phyloP scores from a whole-genome alignment of 2,113 vertebrate genomes.

The Nyctibius bracteatus region DNA sequence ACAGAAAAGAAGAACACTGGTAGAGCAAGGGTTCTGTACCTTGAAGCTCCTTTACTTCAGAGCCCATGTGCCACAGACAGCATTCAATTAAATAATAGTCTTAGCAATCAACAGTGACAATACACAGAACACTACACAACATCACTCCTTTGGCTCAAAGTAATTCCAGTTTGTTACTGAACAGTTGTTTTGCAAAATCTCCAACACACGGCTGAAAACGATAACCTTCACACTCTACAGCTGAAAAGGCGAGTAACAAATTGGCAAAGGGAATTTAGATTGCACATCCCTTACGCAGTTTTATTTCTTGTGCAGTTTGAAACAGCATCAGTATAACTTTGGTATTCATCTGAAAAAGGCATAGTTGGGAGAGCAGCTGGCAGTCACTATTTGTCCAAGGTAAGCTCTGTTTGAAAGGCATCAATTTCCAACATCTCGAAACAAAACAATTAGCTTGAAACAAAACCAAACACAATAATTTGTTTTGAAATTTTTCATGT shows the following conservation, averaged over 20 bases:
- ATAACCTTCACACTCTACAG: background rate
- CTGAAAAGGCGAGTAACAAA: background rate
- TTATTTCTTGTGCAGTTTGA: conserved; percentile 3
- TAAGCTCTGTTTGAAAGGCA: background rate
- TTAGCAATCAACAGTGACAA: background rate
- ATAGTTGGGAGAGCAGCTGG: background rate
- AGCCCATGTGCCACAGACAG: background rate
- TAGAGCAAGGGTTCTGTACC: background rate
- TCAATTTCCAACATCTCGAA: background rate
- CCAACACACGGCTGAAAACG: background rate
- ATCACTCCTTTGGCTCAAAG: conserved; percentile 5
- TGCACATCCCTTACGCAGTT: conserved; percentile 11
- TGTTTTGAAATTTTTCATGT: background rate
- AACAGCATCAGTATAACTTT: conserved; percentile 19
- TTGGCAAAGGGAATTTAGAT: background rate
- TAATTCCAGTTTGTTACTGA: background rate
- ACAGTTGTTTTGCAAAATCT: background rate
- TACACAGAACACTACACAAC: background rate
- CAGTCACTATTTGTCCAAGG: background rate
- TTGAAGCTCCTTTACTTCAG: conserved; percentile 1
- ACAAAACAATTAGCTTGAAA: background rate
- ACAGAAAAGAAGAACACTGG: background rate
- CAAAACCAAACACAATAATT: background rate
- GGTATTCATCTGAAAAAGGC: conserved; percentile 22
- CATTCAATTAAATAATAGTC: conserved; percentile 11